Conservation (phyloP, 2,888 invertebrate species). For the Athetis lepigone region DNA sequence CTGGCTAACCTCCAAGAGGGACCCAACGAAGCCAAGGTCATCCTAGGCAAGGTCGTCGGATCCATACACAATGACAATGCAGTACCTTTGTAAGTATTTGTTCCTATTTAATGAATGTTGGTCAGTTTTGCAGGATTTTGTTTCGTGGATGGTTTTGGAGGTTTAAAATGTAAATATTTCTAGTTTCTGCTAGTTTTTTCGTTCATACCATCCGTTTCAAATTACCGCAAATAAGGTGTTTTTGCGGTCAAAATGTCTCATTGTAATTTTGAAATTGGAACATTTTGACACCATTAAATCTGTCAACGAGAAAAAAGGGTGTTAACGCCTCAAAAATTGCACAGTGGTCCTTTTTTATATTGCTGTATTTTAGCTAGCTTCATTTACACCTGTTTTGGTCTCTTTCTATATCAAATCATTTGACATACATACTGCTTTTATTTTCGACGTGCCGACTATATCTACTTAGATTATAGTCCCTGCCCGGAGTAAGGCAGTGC, state of each 20-base stretch:
- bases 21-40: slow-evolving; percentile 92
- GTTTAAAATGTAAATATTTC: slow-evolving; percentile 11
- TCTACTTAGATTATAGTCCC: slow-evolving; percentile 4
- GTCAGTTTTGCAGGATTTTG: slow-evolving; percentile 1
- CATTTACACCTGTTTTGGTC: slow-evolving; percentile 3
- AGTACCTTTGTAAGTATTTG: slow-evolving; percentile 94
- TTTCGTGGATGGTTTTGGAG: not conserved
- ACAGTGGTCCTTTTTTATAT: not conserved
- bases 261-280: no score
- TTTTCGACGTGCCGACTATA: not conserved
- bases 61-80: slow-evolving; percentile 94
- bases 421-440: not conserved
- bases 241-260: no score
- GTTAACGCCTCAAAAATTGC: no score
- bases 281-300: no score
- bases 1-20: slow-evolving; percentile 91
- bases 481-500: not conserved
- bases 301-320: no score
- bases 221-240: no score
- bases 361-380: slow-evolving; percentile 11
- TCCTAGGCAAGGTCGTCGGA: slow-evolving; percentile 95
- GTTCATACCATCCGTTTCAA: not conserved
- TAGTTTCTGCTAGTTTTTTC: not conserved
- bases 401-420: slow-evolving; percentile 9
- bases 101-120: not conserved